Evolutionary conservation across 2,888 invertebrate species (phyloP).

Genomic region (Galerucella pusilla): DNA sequence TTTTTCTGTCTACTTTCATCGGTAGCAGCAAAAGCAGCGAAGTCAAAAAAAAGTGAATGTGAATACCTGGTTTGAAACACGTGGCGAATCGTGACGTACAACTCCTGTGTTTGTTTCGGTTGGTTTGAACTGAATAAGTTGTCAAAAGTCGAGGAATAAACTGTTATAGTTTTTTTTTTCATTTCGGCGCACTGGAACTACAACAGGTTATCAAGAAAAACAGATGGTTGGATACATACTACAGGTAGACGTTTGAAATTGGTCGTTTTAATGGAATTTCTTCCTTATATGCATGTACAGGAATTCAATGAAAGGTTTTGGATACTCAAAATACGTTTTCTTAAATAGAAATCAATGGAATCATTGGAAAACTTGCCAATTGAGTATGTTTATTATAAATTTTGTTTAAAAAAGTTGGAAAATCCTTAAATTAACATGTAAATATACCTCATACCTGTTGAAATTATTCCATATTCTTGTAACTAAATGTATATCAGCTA

Average conservation of each 20-base stretch:
- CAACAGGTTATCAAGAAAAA: constrained; percentile 31
- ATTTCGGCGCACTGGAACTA: constrained; percentile 20
- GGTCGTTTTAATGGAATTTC: not conserved
- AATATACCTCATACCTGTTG: too few species aligned
- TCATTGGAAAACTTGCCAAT: too few species aligned
- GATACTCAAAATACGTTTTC: too few species aligned
- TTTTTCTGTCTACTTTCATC: constrained; percentile 52
- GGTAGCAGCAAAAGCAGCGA: constrained; percentile 42
- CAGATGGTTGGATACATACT: constrained; percentile 20
- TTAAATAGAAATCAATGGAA: too few species aligned
- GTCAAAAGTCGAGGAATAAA: constrained; percentile 28
- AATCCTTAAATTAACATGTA: too few species aligned
- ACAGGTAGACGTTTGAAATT: constrained; percentile 28
- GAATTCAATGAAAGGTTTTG: too few species aligned
- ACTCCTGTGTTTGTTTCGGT: constrained; percentile 29
- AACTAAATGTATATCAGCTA: too few species aligned
- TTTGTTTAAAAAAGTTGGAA: too few species aligned
- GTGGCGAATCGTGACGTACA: constrained; percentile 31
- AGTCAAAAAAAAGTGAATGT: constrained; percentile 24
- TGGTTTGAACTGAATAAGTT: constrained; percentile 32
- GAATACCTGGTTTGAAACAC: constrained; percentile 26
- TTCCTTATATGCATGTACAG: too few species aligned
- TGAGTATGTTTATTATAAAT: too few species aligned
- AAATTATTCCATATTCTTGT: too few species aligned
- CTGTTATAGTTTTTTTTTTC: constrained; percentile 17